Conservation (phyloP, 2,113 vertebrate genomes). For the Sceloporus tristichus region DNA sequence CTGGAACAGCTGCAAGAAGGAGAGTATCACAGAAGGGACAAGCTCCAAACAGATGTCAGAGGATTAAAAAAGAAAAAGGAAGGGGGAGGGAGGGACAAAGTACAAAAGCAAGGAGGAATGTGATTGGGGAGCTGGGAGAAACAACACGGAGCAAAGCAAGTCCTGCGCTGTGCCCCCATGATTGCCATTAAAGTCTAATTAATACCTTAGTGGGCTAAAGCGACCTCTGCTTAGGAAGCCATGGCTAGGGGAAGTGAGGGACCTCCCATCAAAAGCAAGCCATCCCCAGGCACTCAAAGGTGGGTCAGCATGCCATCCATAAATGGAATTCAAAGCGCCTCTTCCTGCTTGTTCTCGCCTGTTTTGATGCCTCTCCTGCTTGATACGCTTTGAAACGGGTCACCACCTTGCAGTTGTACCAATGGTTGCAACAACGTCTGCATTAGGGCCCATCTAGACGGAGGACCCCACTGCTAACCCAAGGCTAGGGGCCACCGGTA, state of each 20-base stretch:
- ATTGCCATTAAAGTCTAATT: constrained; percentile 73
- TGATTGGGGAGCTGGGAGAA: constrained; percentile 45
- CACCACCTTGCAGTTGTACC: not conserved
- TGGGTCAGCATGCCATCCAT: constrained; percentile 15
- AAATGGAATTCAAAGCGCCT: not conserved
- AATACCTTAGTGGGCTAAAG: constrained; percentile 50
- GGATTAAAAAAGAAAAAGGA: constrained; percentile 55
- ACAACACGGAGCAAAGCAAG: constrained; percentile 67
- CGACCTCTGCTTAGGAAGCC: constrained; percentile 60
- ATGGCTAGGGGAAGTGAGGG: accelerated
- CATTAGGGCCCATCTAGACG: not conserved
- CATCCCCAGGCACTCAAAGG: constrained; percentile 9
- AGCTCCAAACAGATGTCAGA: constrained; percentile 95
- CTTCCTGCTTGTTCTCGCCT: not conserved
- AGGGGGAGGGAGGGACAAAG: not conserved
- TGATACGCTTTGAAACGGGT: not conserved
- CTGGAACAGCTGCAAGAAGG: constrained; percentile 93
- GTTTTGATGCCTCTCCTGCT: not conserved
- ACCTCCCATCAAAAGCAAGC: not conserved
- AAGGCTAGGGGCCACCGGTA: not conserved
- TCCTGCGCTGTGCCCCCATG: constrained; percentile 68
- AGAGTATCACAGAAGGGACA: constrained; percentile 88
- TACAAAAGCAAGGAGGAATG: constrained; percentile 45
- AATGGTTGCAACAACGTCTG: not conserved
- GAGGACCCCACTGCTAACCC: not conserved